Conservation (phyloP, 2,888 invertebrate genomes). For the Lycocerus yunnanus region DNA sequence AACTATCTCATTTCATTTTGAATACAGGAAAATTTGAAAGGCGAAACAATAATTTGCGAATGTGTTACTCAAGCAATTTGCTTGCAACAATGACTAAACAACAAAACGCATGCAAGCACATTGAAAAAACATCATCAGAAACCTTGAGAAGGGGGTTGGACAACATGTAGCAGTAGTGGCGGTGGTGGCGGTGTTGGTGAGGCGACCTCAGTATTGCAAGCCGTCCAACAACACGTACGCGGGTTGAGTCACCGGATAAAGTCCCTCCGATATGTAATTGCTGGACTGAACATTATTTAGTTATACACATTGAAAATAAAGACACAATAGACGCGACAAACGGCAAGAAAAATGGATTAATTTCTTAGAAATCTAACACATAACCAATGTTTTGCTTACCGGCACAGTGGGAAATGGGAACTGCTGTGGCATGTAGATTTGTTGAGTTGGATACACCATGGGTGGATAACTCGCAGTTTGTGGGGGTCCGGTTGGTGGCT, state of each 20-base stretch:
- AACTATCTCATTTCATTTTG: not conserved
- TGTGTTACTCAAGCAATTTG: not conserved
- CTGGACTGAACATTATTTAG: slow-evolving; percentile 49
- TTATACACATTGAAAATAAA: slow-evolving; percentile 12
- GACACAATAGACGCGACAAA: not conserved
- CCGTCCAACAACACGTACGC: slow-evolving; percentile 66
- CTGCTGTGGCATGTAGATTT: slow-evolving; percentile 56
- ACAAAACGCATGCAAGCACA: slow-evolving; percentile 33
- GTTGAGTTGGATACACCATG: slow-evolving; percentile 55
- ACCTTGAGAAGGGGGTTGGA: slow-evolving; percentile 53
- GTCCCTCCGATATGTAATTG: slow-evolving; percentile 59
- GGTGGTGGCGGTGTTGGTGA: slow-evolving; percentile 36
- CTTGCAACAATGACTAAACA: not conserved
- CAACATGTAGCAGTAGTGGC: slow-evolving; percentile 15
- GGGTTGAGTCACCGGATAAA: slow-evolving; percentile 63
- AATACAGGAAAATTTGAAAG: not conserved
- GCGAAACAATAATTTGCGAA: not conserved
- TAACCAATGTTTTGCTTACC: slow-evolving; percentile 46
- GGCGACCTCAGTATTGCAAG: slow-evolving; percentile 65
- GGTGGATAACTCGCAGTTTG: slow-evolving; percentile 52
- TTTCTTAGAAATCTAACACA: not conserved
- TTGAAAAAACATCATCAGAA: slow-evolving; percentile 38
- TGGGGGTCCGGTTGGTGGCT: slow-evolving; percentile 51
- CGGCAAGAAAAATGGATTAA: not conserved
- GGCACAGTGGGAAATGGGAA: slow-evolving; percentile 54